Evolutionary conservation across 2,797 vertebrate species (phyloP), one percentile per base, ranked within the genome.

Genomic region (Iguana delicatissima): DNA sequence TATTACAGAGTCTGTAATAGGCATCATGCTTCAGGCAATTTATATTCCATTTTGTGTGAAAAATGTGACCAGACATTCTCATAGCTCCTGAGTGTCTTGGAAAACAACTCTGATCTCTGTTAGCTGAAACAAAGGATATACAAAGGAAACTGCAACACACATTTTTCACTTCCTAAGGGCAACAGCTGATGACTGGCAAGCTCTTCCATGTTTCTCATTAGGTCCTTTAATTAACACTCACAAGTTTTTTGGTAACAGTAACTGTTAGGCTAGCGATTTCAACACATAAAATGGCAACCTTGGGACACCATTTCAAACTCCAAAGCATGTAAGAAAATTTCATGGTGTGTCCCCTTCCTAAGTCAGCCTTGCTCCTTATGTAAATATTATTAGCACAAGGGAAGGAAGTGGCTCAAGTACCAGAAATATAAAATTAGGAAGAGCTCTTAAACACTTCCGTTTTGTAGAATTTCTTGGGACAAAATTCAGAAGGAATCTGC

Each of bases 21-120:
- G 9, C 16, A 79, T 83, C 22, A 18, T 57, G 77, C 92, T 86
- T 84, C 32, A 82, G 82, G 84, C 26, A 92, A 46, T 14, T 84
- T 79, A 0, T 57, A 91, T 84, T 85, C 69, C 80, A 72, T 64
- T 77, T 93, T 35, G 12, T 64, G n/a, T 64, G 87, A 74, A 80
- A 89, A 88, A 42, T 35, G 79, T 26, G 62, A 29, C 29, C 82
- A 73, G 80, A 74, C 46, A 35, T 92, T 89, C 89, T 82, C 92
- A 84, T 0, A 64, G 83, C 26, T 64, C 50, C 59, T 10, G 50
- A 74, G 6, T 77, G 46, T 7, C 84, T 85, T n/a, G 9, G 10
- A 16, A 73, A 22, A 67, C 13, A 64, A 6, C 84, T 92, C 86
- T 5, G 59, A 38, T 13, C 81, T 26, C 77, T 55, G n/a, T 1